These are phyloP conservation scores for Tolmerus cingulatus DNA, from an alignment of 2,888 invertebrate genomes.

Conservation along the genomic window DNA sequence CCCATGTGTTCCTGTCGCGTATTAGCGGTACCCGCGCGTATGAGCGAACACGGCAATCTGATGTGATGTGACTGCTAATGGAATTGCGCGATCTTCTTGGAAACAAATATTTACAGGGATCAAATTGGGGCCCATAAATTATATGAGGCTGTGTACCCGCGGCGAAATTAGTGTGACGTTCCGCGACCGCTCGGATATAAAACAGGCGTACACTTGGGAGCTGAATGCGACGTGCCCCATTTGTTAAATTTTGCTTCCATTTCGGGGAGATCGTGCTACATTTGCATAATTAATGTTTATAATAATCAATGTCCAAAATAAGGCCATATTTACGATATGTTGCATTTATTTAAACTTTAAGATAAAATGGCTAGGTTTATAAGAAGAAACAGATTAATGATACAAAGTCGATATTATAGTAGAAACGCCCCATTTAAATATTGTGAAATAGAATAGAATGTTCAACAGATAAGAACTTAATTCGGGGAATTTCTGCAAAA, in stretches of 20 bases:
- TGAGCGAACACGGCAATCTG: conserved; percentile 15
- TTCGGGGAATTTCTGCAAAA: neutral
- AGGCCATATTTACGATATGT: too few species aligned
- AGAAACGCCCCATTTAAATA: too few species aligned
- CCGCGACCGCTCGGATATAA: neutral
- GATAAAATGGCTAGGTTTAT: too few species aligned
- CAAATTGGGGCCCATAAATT: conserved; percentile 34
- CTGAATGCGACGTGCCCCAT: neutral
- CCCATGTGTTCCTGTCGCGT: neutral
- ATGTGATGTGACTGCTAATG: conserved; percentile 14
- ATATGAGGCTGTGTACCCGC: neutral
- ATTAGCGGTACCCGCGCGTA: neutral
- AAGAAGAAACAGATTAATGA: too few species aligned
- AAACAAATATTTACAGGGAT: conserved; percentile 34
- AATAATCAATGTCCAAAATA: neutral
- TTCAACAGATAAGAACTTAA: too few species aligned
- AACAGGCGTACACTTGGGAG: neutral
- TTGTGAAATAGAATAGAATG: too few species aligned
- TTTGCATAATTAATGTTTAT: neutral
- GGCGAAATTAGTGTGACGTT: neutral
- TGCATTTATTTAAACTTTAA: too few species aligned
- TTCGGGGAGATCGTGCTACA: neutral
- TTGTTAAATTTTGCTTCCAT: neutral
- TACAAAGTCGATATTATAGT: too few species aligned
- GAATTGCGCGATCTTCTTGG: conserved; percentile 36